A percentile compares a stretch with the other conserved stretches of the same genome.
Conservation (phyloP, 2,888 invertebrate species). For the Euphydryas editha region DNA sequence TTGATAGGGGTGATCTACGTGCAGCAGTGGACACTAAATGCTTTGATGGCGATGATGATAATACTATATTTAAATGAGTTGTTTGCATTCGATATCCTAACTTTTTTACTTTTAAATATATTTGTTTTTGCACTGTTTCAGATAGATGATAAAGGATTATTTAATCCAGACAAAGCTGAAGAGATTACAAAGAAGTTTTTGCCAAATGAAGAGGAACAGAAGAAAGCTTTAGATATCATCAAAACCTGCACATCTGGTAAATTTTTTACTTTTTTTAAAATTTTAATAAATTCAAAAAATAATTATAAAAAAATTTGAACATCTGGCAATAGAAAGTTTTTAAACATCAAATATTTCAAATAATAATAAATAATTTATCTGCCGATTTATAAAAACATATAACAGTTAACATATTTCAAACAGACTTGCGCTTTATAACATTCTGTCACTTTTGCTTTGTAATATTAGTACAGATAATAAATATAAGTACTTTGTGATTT, state of each 20-base stretch:
- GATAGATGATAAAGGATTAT: slow-evolving; percentile 58
- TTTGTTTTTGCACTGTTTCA: slow-evolving; percentile 39
- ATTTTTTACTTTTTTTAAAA: not conserved
- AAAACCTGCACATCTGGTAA: slow-evolving; percentile 53
- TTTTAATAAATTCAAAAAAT: too few relatives aligned
- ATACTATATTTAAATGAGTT: not conserved
- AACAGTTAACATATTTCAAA: too few relatives aligned
- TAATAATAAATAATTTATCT: too few relatives aligned
- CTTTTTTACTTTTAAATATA: too few relatives aligned
- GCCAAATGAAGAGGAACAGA: slow-evolving; percentile 48
- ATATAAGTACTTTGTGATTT: slow-evolving; percentile 34
- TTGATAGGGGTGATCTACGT: too few relatives aligned
- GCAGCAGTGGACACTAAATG: too few relatives aligned
- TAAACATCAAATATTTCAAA: not conserved
- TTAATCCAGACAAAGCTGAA: slow-evolving; percentile 47
- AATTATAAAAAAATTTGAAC: too few relatives aligned
- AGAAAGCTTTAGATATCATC: slow-evolving; percentile 45
- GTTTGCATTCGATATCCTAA: not conserved
- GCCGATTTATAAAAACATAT: too few relatives aligned
- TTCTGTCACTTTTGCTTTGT: not conserved
- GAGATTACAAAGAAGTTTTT: slow-evolving; percentile 49
- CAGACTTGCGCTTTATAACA: too few relatives aligned
- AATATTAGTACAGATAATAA: not conserved
- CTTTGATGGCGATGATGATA: too few relatives aligned
- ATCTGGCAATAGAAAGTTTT: too few relatives aligned